Evolutionary conservation across 2,797 vertebrate species (phyloP).

Genomic region (Parauchenoglanis ngamensis): DNA sequence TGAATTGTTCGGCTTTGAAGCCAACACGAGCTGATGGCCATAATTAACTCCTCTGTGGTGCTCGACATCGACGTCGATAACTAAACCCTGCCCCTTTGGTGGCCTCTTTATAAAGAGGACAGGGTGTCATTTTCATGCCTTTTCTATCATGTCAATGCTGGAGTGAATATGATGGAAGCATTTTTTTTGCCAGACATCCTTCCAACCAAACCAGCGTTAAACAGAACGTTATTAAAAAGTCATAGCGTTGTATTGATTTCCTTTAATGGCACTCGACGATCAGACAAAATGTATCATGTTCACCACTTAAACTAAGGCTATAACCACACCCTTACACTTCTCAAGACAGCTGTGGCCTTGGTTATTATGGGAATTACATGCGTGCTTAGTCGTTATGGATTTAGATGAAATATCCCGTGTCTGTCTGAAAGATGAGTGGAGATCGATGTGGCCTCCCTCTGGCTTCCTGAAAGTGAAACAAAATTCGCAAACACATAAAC

Average conservation of each 20-base stretch:
- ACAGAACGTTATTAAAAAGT: not conserved
- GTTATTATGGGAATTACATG: constrained; percentile 44
- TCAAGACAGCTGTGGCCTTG: not conserved
- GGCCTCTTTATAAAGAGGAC: not conserved
- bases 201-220: not conserved
- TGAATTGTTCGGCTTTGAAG: not conserved
- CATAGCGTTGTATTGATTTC: not conserved
- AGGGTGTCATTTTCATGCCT: not conserved
- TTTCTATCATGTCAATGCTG: not conserved
- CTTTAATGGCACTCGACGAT: not conserved
- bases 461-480: constrained; percentile 30
- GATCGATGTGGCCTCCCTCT: constrained; percentile 50
- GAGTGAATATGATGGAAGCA: not conserved
- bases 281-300: not conserved
- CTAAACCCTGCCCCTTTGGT: not conserved
- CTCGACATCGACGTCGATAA: not conserved
- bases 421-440: constrained; percentile 48
- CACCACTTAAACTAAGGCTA: not conserved
- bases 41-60: not conserved
- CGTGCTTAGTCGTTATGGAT: constrained; percentile 42
- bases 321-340: not conserved
- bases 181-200: not conserved
- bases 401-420: constrained; percentile 43
- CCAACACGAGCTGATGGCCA: not conserved
- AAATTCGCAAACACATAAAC: not conserved